phyloP scores from a whole-genome alignment of 2,888 invertebrate genomes.

The Stramonita haemastoma region DNA sequence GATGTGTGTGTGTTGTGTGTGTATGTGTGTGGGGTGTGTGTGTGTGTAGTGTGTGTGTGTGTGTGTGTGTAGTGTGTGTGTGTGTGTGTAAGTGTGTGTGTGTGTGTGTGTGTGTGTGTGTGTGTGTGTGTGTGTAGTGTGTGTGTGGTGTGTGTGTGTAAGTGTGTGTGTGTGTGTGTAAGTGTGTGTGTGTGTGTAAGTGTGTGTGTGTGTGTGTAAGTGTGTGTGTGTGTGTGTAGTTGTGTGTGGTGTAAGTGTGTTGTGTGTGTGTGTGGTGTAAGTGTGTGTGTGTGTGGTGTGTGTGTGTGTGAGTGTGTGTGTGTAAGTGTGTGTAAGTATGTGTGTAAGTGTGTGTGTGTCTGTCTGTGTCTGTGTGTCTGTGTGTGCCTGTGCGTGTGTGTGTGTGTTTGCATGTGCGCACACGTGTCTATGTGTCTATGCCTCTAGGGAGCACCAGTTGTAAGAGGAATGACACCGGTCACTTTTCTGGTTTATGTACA shows the following conservation, averaged over 20 bases:
- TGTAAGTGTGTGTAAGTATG: neutral
- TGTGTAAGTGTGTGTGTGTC: neutral
- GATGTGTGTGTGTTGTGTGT: neutral
- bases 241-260: neutral
- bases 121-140: neutral
- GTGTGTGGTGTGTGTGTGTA: conserved; percentile 21
- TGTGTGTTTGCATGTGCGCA: too few species aligned
- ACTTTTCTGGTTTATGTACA: too few species aligned
- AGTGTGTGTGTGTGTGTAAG: conserved; percentile 12
- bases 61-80: neutral
- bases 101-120: too few species aligned
- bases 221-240: neutral
- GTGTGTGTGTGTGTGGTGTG: neutral
- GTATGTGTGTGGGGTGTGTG: too few species aligned
- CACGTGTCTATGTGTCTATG: too few species aligned
- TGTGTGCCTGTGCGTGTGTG: too few species aligned
- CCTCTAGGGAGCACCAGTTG: too few species aligned
- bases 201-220: conserved; percentile 4
- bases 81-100: too few species aligned
- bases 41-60: neutral
- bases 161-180: conserved; percentile 19
- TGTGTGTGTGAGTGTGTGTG: neutral
- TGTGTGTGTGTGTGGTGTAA: neutral
- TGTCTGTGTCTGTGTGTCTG: neutral
- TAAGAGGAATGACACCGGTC: too few species aligned